Percentiles rank a stretch among this genome's conserved stretches.
Evolutionary conservation across 2,113 vertebrate genomes (phyloP).

Genomic region (Clinocottus analis): DNA sequence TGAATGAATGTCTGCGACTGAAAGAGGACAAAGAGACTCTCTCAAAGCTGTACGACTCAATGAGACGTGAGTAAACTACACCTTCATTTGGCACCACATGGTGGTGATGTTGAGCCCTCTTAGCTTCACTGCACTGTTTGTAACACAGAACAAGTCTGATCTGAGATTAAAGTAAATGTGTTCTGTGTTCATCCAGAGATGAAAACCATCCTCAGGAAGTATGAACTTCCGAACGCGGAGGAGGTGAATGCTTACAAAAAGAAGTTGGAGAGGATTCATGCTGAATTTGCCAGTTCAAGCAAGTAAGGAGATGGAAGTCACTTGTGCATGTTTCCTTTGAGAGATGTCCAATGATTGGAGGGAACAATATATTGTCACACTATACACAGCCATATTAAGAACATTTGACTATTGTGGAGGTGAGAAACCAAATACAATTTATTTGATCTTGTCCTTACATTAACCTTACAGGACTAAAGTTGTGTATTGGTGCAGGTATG

Average conservation of each 20-base stretch:
- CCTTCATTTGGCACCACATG: slow-evolving; percentile 51
- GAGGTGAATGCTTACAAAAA: slow-evolving; percentile 89
- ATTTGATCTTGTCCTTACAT: neutral
- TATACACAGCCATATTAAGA: neutral
- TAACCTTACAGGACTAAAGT: no score
- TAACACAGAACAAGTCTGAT: neutral
- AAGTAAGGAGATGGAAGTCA: slow-evolving; percentile 82
- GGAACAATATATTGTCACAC: neutral
- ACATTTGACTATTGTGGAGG: neutral
- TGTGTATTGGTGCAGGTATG: no score
- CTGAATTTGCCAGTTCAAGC: slow-evolving; percentile 83
- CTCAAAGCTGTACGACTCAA: slow-evolving; percentile 87
- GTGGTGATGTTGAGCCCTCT: slow-evolving; percentile 37
- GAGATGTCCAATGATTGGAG: neutral
- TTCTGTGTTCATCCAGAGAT: slow-evolving; percentile 80
- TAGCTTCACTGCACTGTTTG: neutral
- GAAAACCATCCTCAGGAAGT: slow-evolving; percentile 91
- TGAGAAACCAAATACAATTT: neutral
- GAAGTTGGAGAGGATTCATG: slow-evolving; percentile 92
- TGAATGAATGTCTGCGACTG: slow-evolving; percentile 89
- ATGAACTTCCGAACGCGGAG: slow-evolving; percentile 88
- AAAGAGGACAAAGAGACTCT: slow-evolving; percentile 86
- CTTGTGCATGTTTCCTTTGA: neutral
- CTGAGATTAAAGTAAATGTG: neutral
- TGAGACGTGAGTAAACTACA: slow-evolving; percentile 89